Evolutionary conservation across 2,888 invertebrate genomes (phyloP), one percentile per base, ranked within the genome.

Genomic region (Hemicrepidius hirtus): DNA sequence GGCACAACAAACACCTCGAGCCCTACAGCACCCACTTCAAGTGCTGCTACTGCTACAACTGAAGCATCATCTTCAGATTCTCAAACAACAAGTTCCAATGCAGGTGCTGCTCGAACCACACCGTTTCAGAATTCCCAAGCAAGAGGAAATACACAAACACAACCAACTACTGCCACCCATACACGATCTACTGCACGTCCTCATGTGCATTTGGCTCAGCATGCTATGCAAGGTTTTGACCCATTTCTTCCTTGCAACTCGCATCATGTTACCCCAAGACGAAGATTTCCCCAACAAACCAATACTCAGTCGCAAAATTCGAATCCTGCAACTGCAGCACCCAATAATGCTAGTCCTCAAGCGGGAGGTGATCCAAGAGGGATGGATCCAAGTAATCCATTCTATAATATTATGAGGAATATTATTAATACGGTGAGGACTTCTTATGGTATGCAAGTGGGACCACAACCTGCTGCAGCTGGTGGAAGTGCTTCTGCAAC

Each of bases 161-260:
- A 92, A 84, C 92, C 92, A 20, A 93, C 93, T 9, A 93, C 92
- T 20, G 88, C 92, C 0, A 93, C 93, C 0, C 91, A 92, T 81
- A 93, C 93, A 2, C 88, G 92, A 40, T 91, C 92, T 63, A 92
- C 93, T 12, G 71, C 82, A 5, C 88, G 93, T 24, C 92, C 93
- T 0, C 92, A 93, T 79, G 90, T 92, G 9, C 92, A 92, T 81
- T 88, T 92, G 55, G 89, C 90, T 12, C 87, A 89, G 70, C 88
- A 88, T 78, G 87, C 90, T 12, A 87, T 91, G 76, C 90, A 89
- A 76, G 87, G 88, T 67, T 91, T 91, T 75, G 92, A 92, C 85
- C 91, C 90, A 35, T 93, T 92, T 81, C 86, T 94, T 77, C 92
- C 92, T 0, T 94, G 94, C 82, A 92, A 91, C 82, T 93, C 92